Evolutionary conservation across 2,113 vertebrate species (phyloP), one percentile per base, ranked within the genome.

Genomic region (Dendrocopos noguchii): DNA sequence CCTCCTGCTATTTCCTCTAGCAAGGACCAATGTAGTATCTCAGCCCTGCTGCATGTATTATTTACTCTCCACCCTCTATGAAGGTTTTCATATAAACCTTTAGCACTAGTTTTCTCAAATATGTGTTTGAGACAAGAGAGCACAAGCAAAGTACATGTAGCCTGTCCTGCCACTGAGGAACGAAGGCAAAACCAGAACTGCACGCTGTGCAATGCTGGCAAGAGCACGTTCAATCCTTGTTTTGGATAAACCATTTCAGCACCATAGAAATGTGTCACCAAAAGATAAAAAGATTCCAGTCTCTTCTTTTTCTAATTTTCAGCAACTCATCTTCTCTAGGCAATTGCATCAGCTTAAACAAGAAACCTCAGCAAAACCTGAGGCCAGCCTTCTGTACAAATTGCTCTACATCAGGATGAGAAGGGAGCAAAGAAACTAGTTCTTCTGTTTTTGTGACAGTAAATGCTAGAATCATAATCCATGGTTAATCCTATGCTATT

Each of bases 381-480:
- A 88, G 82, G 89, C 84, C 72, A 84, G 29, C 20, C 80, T 64
- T 72, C 53, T 85, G 87, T 21, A 83, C 47, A 91, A 90, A 96
- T 91, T 65, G 85, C 52, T 72, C n/a, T 13, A 77, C 31, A 61
- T 53, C 34, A 75, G 55, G 60, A 76, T 70, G 76, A 94, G 85
- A 94, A 50, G 14, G 52, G 42, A 82, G 72, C 60, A 85, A 27
- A 93, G 91, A 82, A 90, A 86, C 65, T n/a, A 59, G 29, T 83
- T 90, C 82, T 83, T 83, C 85, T 80, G 47, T 68, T 89, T 91
- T 61, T 68, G 83, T 75, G 79, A 67, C 61, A 90, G 76, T 61
- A 96, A 90, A 90, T 33, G 80, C 65, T 84, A 78, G 90, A 94
- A 83, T 95, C 93, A 88, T 95, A 95, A 96, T 91, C 96, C 42